Base-by-base conservation (phyloP, 2,797 vertebrate species). In the Ciconia nigra region DNA sequence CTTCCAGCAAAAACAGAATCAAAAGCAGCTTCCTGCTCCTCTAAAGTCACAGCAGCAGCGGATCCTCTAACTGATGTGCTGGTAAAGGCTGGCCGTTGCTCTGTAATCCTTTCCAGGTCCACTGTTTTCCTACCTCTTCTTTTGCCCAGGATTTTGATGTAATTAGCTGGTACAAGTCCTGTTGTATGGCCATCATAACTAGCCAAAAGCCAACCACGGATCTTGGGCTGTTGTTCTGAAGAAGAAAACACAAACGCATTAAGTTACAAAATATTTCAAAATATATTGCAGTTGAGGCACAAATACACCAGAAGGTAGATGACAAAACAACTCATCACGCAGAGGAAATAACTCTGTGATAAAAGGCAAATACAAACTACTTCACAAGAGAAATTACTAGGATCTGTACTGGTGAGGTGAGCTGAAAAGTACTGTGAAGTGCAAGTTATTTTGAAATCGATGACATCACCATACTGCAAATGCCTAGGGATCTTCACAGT, bases 121-220 rank as follows among this genome's bases (percentile, higher is more conserved):
- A 97, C 82, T 3, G 98, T 98, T 97, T 98, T 99, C 62, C 98
- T 98, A 63, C 99, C 99, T 98, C 98, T 99, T 97, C 99, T 99
- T 98, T 98, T 99, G 73, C 99, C 99, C 46, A 99, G 98, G 96
- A 99, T 98, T 98, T 99, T 99, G 83, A 99, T 98, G 39, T 99
- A 99, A 98, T 99, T 99, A 93, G 99, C 99, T 39, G 99, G 99
- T 90, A 99, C 98, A 4, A 99, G 99, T 96, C 99, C 99, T 25
- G 98, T 98, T 80, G 98, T 98, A 95, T 99, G 99, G 54, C 99
- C 99, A n/a, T 99, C 99, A 9, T 98, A 87, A 77, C 99, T 99
- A 95, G 99, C 99, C 97, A 99, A 97, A 90, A 99, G 98, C 99
- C 99, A 99, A 67, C 99, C 99, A 26, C 99, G 99, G 35, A 99